These are phyloP conservation scores for Meteorus colon DNA, from an alignment of 2,888 invertebrate species.

Conservation along the genomic window DNA sequence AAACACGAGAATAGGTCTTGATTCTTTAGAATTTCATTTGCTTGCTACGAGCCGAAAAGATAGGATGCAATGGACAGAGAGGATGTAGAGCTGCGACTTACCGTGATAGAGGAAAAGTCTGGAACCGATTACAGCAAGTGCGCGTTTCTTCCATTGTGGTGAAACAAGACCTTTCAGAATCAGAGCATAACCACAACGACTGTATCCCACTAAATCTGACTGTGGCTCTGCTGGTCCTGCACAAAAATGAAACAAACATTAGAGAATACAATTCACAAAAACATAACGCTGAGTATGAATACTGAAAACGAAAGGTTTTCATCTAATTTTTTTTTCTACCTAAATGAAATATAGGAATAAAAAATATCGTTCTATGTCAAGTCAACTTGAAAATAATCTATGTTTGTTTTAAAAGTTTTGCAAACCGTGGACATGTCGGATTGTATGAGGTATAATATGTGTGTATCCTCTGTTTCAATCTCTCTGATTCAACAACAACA, in stretches of 20 bases:
- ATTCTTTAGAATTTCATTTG: not conserved
- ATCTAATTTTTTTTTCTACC: not conserved
- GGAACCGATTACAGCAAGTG: constrained; percentile 78
- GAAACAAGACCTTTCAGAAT: constrained; percentile 81
- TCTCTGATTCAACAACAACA: not conserved
- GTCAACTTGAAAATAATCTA: not conserved
- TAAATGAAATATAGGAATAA: not conserved
- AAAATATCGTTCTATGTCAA: not conserved
- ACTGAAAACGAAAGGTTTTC: not conserved
- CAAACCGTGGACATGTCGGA: not conserved
- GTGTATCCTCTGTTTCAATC: not conserved
- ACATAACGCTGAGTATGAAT: not conserved
- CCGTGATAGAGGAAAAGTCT: constrained; percentile 78
- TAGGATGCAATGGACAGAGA: not conserved
- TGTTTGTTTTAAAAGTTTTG: not conserved
- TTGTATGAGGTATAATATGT: not conserved
- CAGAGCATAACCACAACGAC: constrained; percentile 73
- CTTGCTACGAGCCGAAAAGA: not conserved
- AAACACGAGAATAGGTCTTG: not conserved
- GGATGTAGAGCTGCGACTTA: constrained; percentile 57
- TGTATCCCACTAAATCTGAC: constrained; percentile 74
- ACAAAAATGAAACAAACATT: constrained; percentile 34
- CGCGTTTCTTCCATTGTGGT: constrained; percentile 80
- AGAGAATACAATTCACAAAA: not conserved
- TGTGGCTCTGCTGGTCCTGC: constrained; percentile 76